Base-by-base conservation (phyloP, 1,140 invertebrate species). In the Sinonovacula constricta region DNA sequence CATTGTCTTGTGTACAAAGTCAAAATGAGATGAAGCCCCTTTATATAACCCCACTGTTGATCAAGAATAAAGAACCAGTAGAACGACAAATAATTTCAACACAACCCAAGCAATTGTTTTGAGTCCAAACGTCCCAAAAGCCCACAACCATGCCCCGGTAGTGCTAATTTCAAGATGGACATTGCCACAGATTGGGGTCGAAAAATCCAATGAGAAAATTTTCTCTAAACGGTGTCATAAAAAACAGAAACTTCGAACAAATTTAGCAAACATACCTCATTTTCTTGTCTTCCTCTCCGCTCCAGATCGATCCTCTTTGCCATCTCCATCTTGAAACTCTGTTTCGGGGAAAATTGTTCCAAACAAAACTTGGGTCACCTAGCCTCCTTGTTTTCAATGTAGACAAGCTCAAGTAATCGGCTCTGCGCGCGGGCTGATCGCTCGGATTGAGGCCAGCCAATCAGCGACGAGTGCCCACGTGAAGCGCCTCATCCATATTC, bases 251-350 rank as follows among this genome's bases (percentile, higher is more conserved):
- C 39, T 10, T 45, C 18, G 18, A 45, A 18, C 39, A 45, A 45
- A 45, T 45, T 5, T n/a, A 76, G 54, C 30, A 39, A 56, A 39
- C n/a, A 36, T 79, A 86, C 85, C 85, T 84, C 80, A n/a, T 57
- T 56, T 53, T 83, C 65, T 34, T 80, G 72, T 65, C 81, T 81
- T 54, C 81, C 81, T 45, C 85, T 45, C 76, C 60, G 74, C 66
- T 86, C 85, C 76, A 86, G 49, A 53, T 86, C 83, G 59, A 86
- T 82, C 65, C 83, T 81, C 80, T 85, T 83, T 66, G 74, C 72
- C 85, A 86, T 86, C 57, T 83, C 82, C 82, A 83, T 83, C 76
- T 77, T 66, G 39, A 34, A 39, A n/a, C n/a, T n/a, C n/a, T 45
- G 49, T 67, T 49, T 68, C 22, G 7, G 53, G 65, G 54, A 24